Conservation (phyloP, 2,888 invertebrate genomes). For the Volucella zonaria region DNA sequence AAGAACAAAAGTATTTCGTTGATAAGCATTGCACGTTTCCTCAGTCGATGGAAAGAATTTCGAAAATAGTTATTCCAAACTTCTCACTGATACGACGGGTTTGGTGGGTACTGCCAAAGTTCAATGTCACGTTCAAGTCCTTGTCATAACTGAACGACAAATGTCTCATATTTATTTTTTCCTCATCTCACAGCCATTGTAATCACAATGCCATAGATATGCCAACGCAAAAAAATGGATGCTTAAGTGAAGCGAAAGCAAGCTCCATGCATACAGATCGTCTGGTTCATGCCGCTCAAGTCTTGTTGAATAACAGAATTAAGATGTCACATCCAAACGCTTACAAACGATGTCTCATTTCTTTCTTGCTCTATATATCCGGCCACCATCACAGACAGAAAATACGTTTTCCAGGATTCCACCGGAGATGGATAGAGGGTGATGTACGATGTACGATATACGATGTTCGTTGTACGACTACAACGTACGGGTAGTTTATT, state of each 20-base stretch:
- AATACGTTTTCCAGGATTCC: not conserved
- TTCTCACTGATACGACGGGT: not conserved
- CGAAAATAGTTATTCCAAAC: not conserved
- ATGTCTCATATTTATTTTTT: conserved; percentile 3
- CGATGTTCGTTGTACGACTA: not conserved
- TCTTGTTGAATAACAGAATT: conserved; percentile 13
- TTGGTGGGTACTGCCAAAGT: not conserved
- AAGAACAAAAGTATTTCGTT: not conserved
- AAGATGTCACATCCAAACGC: conserved; percentile 30
- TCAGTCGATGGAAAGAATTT: not conserved
- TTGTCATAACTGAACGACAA: not conserved
- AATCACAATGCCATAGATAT: conserved; percentile 23
- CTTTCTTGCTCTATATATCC: not conserved
- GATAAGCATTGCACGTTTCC: not conserved
- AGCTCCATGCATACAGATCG: not conserved
- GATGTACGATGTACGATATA: not conserved
- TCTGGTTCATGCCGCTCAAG: not conserved
- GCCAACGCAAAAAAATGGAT: conserved; percentile 7
- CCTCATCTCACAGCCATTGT: conserved; percentile 6
- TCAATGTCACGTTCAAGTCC: conserved; percentile 28
- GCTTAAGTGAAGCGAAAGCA: not conserved
- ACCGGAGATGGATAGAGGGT: not conserved
- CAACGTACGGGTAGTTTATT: conserved; percentile 15
- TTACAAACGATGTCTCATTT: conserved; percentile 40
- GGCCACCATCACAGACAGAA: no score